Evolutionary conservation across 2,797 vertebrate genomes (phyloP), one percentile per base, ranked within the genome.

Genomic region (Takifugu ocellatus): DNA sequence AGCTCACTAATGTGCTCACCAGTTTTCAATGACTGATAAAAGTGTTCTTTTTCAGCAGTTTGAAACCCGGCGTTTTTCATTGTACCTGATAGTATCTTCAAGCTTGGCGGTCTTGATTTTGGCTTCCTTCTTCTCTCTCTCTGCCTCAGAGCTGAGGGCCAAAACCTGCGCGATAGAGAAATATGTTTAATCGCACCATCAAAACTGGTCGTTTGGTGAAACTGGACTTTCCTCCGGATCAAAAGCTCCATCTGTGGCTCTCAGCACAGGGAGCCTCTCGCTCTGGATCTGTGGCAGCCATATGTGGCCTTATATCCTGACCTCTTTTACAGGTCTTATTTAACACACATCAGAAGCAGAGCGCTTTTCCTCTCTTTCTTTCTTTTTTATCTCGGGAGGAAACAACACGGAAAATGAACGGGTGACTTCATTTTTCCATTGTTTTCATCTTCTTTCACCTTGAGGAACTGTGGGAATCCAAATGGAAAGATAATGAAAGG

Each of bases 11-110:
- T 60, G 54, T 3, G 25, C 36, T 14, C 36, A 10, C 11, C 36
- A 14, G 36, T 39, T 39, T 39, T 14, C 10, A 4, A 10, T 39
- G 12, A 12, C 36, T 39, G 36, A 39, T 39, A 39, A 39, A 39
- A 11, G 11, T 39, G 36, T 33, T 33, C 31, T 10, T 10, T 33
- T 9, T 10, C 7, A 33, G 31, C 44, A 46, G 17, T 46, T 46
- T n/a, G 44, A 46, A 46, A 46, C 17, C 6, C 6, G 26, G 21
- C 29, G 1, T 73, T 49, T 61, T 24, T 45, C 15, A 51, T 53
- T 61, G 45, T 88, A 98, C 96, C 91, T 94, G 81, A 96, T 80
- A 59, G 79, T 53, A 11, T 93, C 93, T 61, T 95, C 92, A 45
- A 95, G 82, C 70, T 86, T 93, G 50, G 25, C 72, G 42, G 91